Conservation (phyloP, 2,797 vertebrate genomes). For the Heliangelus exortis region DNA sequence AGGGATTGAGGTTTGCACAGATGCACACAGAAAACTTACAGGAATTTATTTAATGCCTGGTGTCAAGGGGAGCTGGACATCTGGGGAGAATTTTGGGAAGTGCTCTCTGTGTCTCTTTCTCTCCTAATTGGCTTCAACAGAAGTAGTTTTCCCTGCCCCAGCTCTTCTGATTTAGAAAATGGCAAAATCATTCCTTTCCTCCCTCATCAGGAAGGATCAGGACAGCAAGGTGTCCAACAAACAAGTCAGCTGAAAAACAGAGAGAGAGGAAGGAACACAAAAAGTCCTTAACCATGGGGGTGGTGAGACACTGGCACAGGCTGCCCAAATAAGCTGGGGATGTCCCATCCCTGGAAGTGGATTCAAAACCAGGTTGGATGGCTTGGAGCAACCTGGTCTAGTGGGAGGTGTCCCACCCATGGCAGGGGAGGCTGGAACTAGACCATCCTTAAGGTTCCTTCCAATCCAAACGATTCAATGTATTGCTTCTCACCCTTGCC, state of each 20-base stretch:
- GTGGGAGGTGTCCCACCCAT: no score
- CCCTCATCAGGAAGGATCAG: background rate
- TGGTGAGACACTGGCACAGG: no score
- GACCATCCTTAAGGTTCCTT: no score
- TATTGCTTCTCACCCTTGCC: background rate
- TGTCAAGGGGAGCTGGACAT: background rate
- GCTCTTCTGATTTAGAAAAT: background rate
- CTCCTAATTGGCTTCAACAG: background rate
- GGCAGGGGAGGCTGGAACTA: no score
- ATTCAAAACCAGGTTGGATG: no score
- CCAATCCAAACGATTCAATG: background rate
- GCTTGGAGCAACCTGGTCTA: no score
- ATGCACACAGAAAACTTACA: background rate
- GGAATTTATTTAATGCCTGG: slow-evolving; percentile 5
- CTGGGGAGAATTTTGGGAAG: background rate
- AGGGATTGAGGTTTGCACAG: slow-evolving; percentile 11
- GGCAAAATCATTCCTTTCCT: background rate
- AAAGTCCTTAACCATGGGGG: background rate
- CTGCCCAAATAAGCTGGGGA: no score
- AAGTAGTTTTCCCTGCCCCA: background rate
- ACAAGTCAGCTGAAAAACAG: background rate
- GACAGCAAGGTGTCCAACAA: background rate
- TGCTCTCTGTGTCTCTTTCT: background rate
- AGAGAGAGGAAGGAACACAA: background rate
- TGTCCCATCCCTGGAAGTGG: no score